Base-by-base conservation (phyloP, 2,888 invertebrate genomes). In the Abrostola tripartita region DNA sequence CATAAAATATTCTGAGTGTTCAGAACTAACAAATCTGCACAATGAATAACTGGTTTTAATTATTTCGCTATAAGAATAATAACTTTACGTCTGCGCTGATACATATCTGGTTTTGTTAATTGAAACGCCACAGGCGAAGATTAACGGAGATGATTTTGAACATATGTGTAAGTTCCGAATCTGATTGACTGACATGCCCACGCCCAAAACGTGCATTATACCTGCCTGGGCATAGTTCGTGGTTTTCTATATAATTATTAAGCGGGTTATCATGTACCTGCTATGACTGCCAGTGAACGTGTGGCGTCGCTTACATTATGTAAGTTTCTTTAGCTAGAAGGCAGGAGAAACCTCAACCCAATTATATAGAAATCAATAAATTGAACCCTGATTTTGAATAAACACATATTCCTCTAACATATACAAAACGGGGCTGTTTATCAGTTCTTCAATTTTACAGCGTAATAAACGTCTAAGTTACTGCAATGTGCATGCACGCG, bases 391-490 rank as follows among this genome's bases (percentile, higher is more conserved):
- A 56, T 51, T 65, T 60, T 12, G 14, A 24, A 40, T 53, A 58
- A 51, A 1, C 24, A 47, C 7, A 12, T 49, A 40, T 8, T 53
- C 37, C 41, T 52, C 40, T 37, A 42, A 5, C 35, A 38, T 40
- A 47, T 47, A 55, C 42, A 58, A 37, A 40, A 65, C 50, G 6
- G 37, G 38, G 49, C 59, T 54, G 49, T 61, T 65, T 78, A 77
- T 77, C 70, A 75, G 69, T 67, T 55, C 52, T 63, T 71, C 49
- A 71, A 69, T 80, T 84, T 85, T 75, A 85, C 75, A 70, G 65
- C 74, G 69, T 62, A 68, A 75, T 82, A 79, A 82, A 81, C 60
- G 56, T 65, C 52, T 68, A 40, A 52, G 68, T 79, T 71, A 66
- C 35, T 70, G 69, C 61, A 65, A 54, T 63, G 65, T 49, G 55